These are phyloP conservation scores for Zaprionus africanus DNA, from an alignment of 1,140 invertebrate genomes.

Conservation along the genomic window DNA sequence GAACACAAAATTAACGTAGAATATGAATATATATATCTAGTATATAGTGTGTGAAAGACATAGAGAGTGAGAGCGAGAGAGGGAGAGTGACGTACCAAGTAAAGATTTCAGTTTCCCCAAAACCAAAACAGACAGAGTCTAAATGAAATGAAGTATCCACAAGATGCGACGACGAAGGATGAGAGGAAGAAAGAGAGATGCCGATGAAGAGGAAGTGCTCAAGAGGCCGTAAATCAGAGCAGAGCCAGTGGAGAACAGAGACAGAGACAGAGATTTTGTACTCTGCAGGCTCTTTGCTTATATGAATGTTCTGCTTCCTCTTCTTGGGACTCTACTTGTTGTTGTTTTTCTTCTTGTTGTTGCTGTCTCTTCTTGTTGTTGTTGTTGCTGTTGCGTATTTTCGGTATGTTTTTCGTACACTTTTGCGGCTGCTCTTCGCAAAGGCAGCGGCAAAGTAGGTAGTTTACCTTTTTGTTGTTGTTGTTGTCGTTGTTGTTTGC, in stretches of 20 bases:
- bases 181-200: slow-evolving; percentile 39
- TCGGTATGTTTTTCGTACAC: slow-evolving; percentile 76
- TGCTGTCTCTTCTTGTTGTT: neutral
- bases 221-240: slow-evolving; percentile 70
- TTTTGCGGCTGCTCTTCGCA: slow-evolving; percentile 69
- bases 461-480: slow-evolving; percentile 65
- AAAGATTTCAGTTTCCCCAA: neutral
- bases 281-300: slow-evolving; percentile 33
- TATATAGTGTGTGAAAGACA: neutral
- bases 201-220: slow-evolving; percentile 69
- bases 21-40: slow-evolving; percentile 2
- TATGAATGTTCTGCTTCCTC: slow-evolving; percentile 17
- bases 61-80: neutral
- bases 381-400: slow-evolving; percentile 36
- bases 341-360: slow-evolving; percentile 13
- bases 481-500: slow-evolving; percentile 17
- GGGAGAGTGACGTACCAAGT: neutral
- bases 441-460: slow-evolving; percentile 73
- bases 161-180: slow-evolving; percentile 27
- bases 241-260: slow-evolving; percentile 16
- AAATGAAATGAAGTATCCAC: slow-evolving; percentile 33
- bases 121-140: neutral
- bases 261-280: slow-evolving; percentile 27
- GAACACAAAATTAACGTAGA: slow-evolving; percentile 27
- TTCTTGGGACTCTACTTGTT: too few relatives aligned